Evolutionary conservation across 2,113 vertebrate genomes (phyloP).

Genomic region (Chloropsis cyanopogon): DNA sequence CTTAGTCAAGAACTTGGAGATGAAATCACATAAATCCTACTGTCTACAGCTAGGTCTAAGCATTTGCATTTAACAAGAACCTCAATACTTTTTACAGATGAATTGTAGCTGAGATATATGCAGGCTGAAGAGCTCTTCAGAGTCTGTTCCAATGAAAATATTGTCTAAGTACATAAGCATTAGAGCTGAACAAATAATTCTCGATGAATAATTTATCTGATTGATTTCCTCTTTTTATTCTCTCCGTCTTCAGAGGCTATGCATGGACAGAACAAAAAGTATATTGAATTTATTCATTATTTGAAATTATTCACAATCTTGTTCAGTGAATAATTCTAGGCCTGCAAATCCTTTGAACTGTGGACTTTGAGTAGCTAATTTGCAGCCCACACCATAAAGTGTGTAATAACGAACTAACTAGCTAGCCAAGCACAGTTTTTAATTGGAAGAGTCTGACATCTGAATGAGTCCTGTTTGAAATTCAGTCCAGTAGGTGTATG

Average conservation of each 20-base stretch:
- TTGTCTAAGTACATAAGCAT: conserved; percentile 68
- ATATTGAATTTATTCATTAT: conserved; percentile 70
- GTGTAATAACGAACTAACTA: conserved; percentile 43
- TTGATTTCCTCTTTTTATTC: conserved; percentile 65
- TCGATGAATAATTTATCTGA: conserved; percentile 67
- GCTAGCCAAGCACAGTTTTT: conserved; percentile 38
- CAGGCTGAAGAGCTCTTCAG: conserved; percentile 67
- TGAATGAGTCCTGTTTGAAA: conserved; percentile 47
- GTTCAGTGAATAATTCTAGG: conserved; percentile 67
- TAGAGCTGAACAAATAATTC: conserved; percentile 71
- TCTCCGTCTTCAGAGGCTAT: conserved; percentile 46
- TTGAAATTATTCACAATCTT: conserved; percentile 68
- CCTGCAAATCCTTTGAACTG: conserved; percentile 56
- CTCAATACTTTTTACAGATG: conserved; percentile 28
- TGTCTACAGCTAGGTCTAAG: conserved; percentile 2
- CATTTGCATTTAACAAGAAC: conserved; percentile 48
- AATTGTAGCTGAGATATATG: conserved; percentile 50
- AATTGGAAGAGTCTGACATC: conserved; percentile 51
- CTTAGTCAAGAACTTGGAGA: not conserved
- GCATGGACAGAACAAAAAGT: conserved; percentile 58
- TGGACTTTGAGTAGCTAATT: conserved; percentile 55
- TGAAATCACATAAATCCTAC: conserved; percentile 10
- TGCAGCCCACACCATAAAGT: conserved; percentile 44
- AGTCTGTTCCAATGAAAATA: conserved; percentile 68
- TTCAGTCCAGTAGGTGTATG: conserved; percentile 13